These are phyloP conservation scores for Trachelus iudaicus DNA, from an alignment of 2,888 invertebrate species.

Conservation along the genomic window DNA sequence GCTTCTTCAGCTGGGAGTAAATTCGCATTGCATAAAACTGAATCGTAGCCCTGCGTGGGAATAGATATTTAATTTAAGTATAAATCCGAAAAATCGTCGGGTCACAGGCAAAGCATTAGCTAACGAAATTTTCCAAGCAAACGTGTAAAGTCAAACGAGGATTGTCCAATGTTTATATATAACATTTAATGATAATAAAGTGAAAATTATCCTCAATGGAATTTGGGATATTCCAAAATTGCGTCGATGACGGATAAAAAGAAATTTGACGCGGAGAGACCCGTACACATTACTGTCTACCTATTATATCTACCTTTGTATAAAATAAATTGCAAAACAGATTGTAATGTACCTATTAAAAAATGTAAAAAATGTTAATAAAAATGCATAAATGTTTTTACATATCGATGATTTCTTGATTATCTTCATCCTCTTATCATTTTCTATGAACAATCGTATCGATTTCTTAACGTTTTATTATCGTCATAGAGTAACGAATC, in stretches of 20 bases:
- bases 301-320: conserved; percentile 56
- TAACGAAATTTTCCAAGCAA: conserved; percentile 33
- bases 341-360: conserved; percentile 58
- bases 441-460: not conserved
- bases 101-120: conserved; percentile 5
- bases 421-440: not conserved
- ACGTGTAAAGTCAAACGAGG: conserved; percentile 39
- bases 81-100: not conserved
- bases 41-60: not conserved
- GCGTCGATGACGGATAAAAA: not conserved
- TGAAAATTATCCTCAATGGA: conserved; percentile 26
- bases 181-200: conserved; percentile 33
- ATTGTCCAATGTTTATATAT: conserved; percentile 44
- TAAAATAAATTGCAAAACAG: conserved; percentile 55
- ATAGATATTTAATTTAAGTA: conserved; percentile 1
- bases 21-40: not conserved
- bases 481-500: too few species aligned
- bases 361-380: conserved; percentile 64
- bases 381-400: conserved; percentile 63
- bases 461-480: too few species aligned
- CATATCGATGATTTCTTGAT: conserved; percentile 27
- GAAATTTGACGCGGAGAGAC: conserved; percentile 17
- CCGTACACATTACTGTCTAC: conserved; percentile 48
- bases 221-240: conserved; percentile 28
- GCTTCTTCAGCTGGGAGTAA: not conserved